phyloP scores from a whole-genome alignment of 2,888 invertebrate species.

The Diaperis boleti region DNA sequence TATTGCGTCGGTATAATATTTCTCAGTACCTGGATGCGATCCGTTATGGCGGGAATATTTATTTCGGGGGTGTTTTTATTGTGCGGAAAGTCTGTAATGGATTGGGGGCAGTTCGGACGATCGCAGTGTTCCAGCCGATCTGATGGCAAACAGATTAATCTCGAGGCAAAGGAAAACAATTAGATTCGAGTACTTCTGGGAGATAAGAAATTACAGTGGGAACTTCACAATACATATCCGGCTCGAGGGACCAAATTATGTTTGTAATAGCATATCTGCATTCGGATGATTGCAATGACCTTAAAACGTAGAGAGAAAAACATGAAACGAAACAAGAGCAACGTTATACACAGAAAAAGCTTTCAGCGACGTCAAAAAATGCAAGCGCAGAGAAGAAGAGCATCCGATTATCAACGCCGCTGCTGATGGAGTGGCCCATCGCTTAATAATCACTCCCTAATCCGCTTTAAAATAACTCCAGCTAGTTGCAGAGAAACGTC shows the following conservation, averaged over 20 bases:
- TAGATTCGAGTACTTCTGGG: too few species aligned
- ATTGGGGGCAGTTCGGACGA: conserved; percentile 2
- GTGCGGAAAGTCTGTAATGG: not conserved
- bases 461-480: conserved; percentile 30
- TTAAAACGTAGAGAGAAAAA: not conserved
- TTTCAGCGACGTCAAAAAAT: not conserved
- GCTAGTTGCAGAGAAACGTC: conserved; percentile 33
- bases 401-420: conserved; percentile 8
- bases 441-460: conserved; percentile 33
- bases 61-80: conserved; percentile 3
- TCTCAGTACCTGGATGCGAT: conserved; percentile 48
- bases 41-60: conserved; percentile 11
- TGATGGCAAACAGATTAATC: too few species aligned
- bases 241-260: too few species aligned
- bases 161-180: too few species aligned
- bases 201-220: too few species aligned
- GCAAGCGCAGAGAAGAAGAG: not conserved
- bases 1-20: conserved; percentile 50
- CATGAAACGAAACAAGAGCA: not conserved
- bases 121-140: too few species aligned
- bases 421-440: conserved; percentile 10
- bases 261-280: too few species aligned
- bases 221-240: too few species aligned
- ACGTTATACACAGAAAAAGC: too few species aligned
- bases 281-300: too few species aligned